Conservation (phyloP, 1,140 invertebrate species). For the Steinernema feltiae region DNA sequence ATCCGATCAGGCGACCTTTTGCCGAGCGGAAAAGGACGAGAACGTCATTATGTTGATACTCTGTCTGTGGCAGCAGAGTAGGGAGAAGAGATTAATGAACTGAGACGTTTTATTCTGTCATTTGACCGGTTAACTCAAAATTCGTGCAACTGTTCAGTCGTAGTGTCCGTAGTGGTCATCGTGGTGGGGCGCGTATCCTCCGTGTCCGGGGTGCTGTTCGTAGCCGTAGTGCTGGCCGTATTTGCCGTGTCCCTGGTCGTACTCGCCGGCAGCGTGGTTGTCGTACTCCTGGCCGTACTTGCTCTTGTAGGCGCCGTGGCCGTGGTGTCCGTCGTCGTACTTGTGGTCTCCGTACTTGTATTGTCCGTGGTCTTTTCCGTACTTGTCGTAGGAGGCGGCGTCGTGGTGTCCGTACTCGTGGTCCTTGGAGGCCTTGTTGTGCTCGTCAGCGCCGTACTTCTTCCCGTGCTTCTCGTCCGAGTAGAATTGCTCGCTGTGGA, state of each 20-base stretch:
- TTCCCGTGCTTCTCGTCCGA: constrained; percentile 38
- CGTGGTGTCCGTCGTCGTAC: constrained; percentile 19
- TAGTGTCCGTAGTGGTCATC: background rate
- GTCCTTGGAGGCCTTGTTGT: constrained; percentile 15
- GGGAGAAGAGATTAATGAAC: too few relatives aligned
- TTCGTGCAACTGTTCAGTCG: background rate
- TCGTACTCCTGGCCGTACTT: constrained; percentile 13
- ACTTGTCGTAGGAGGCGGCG: constrained; percentile 22
- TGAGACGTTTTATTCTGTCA: too few relatives aligned
- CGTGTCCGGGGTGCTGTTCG: constrained; percentile 13
- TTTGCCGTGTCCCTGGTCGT: constrained; percentile 25
- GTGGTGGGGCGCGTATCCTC: constrained; percentile 23
- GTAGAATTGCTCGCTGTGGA: constrained; percentile 35
- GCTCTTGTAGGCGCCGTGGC: background rate
- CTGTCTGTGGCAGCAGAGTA: too few relatives aligned
- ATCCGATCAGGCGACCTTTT: too few relatives aligned
- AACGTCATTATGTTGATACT: too few relatives aligned
- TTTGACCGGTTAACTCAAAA: too few relatives aligned
- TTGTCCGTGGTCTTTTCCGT: background rate
- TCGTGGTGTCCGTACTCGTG: constrained; percentile 27
- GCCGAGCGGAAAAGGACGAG: too few relatives aligned
- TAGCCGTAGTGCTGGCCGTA: constrained; percentile 14
- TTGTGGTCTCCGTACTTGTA: background rate
- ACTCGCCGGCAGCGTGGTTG: background rate
- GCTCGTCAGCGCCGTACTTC: constrained; percentile 32